Conservation (phyloP, 2,888 invertebrate species). For the Acanthosepion esculentum region DNA sequence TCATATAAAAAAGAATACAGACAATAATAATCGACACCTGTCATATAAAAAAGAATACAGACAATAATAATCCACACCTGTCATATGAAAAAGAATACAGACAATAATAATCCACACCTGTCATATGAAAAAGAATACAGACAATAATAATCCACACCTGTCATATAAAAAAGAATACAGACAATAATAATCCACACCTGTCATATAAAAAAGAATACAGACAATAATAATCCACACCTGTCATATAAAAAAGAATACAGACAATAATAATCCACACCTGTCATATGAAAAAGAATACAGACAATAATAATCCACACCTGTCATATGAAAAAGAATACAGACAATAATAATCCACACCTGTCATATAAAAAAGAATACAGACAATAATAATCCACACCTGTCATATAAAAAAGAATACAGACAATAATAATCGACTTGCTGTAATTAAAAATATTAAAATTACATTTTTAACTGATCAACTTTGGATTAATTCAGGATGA, state of each 20-base stretch:
- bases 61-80: constrained; percentile 75
- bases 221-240: constrained; percentile 75
- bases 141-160: constrained; percentile 75
- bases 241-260: constrained; percentile 48
- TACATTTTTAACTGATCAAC: background rate
- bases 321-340: constrained; percentile 48
- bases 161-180: constrained; percentile 48
- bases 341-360: constrained; percentile 75
- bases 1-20: constrained; percentile 48
- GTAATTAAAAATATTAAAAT: too few species aligned
- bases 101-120: constrained; percentile 75
- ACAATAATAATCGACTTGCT: background rate
- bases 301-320: constrained; percentile 75
- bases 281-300: constrained; percentile 48
- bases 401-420: constrained; percentile 48
- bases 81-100: constrained; percentile 48
- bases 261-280: constrained; percentile 75
- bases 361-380: constrained; percentile 48
- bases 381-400: constrained; percentile 82
- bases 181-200: constrained; percentile 75
- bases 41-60: constrained; percentile 48
- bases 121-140: constrained; percentile 48
- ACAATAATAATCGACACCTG: constrained; percentile 74
- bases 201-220: constrained; percentile 48
- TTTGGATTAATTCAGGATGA: background rate